These are phyloP conservation scores for Botia almorhae DNA, from an alignment of 2,797 vertebrate species.

Conservation along the genomic window DNA sequence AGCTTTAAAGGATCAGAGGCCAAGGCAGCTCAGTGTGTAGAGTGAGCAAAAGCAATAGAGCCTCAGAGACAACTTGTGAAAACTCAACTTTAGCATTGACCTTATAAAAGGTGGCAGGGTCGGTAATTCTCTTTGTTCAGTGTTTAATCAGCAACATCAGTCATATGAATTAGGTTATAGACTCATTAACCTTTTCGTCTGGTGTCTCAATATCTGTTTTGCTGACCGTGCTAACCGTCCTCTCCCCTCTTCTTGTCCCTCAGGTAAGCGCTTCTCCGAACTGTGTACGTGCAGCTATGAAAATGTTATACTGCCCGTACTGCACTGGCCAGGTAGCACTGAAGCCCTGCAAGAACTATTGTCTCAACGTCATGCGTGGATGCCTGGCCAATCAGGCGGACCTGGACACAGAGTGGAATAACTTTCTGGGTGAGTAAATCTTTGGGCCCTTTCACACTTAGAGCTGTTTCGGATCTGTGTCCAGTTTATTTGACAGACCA, in stretches of 20 bases:
- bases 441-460: too few relatives aligned
- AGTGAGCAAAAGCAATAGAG: conserved; percentile 26
- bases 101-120: conserved; percentile 25
- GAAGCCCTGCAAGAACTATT: conserved; percentile 97
- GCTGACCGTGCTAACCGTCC: conserved; percentile 30
- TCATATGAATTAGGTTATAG: conserved; percentile 25
- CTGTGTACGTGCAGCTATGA: conserved; percentile 88
- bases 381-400: conserved; percentile 97
- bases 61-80: conserved; percentile 29
- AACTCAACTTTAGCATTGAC: conserved; percentile 22
- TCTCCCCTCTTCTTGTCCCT: conserved; percentile 6
- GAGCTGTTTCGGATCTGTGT: neutral
- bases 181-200: conserved; percentile 32
- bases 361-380: conserved; percentile 95
- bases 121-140: conserved; percentile 19
- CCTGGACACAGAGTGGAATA: conserved; percentile 94
- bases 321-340: conserved; percentile 90
- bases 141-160: conserved; percentile 31
- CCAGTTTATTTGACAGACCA: too few relatives aligned
- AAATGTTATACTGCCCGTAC: conserved; percentile 95
- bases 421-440: conserved; percentile 88
- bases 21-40: conserved; percentile 23
- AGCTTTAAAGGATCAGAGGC: conserved; percentile 45
- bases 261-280: conserved; percentile 90
- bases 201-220: conserved; percentile 48